A percentile compares a stretch with the other conserved stretches of the same genome.
phyloP scores from a whole-genome alignment of 2,888 invertebrate genomes.

The Oligia latruncula region DNA sequence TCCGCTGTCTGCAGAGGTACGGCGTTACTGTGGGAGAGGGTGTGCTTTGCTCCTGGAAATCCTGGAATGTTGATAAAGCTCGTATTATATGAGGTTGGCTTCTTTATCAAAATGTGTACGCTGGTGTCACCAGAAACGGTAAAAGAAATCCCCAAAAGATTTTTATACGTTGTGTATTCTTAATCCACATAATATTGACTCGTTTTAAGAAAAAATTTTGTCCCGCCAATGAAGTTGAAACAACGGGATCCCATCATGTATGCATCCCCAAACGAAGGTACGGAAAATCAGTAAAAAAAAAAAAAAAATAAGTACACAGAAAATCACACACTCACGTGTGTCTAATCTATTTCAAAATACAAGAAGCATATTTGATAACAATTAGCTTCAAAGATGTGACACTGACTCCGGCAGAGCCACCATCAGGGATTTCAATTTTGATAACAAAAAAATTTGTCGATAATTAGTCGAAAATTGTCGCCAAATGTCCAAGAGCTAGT shows the following conservation, averaged over 20 bases:
- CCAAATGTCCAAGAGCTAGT: too few species aligned
- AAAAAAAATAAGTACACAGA: not conserved
- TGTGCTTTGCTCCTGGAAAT: slow-evolving; percentile 87
- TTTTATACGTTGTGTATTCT: not conserved
- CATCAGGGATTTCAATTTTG: too few species aligned
- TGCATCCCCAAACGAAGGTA: not conserved
- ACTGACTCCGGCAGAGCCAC: too few species aligned
- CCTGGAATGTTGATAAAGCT: slow-evolving; percentile 75
- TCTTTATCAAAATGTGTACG: not conserved
- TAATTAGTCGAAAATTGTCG: too few species aligned
- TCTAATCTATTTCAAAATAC: slow-evolving; percentile 45
- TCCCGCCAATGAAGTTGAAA: not conserved
- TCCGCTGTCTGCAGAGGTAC: slow-evolving; percentile 95
- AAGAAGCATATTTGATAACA: slow-evolving; percentile 32
- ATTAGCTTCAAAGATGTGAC: slow-evolving; percentile 30
- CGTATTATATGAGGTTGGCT: slow-evolving; percentile 46
- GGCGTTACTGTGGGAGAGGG: slow-evolving; percentile 95
- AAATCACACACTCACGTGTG: slow-evolving; percentile 19
- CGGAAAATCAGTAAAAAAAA: not conserved
- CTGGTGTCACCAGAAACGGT: not conserved
- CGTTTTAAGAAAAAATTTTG: not conserved
- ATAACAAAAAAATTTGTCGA: too few species aligned
- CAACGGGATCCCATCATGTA: slow-evolving; percentile 3
- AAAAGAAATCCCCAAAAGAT: not conserved
- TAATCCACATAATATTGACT: not conserved